phyloP scores from a whole-genome alignment of 2,113 vertebrate genomes.

The Struthidea cinerea region DNA sequence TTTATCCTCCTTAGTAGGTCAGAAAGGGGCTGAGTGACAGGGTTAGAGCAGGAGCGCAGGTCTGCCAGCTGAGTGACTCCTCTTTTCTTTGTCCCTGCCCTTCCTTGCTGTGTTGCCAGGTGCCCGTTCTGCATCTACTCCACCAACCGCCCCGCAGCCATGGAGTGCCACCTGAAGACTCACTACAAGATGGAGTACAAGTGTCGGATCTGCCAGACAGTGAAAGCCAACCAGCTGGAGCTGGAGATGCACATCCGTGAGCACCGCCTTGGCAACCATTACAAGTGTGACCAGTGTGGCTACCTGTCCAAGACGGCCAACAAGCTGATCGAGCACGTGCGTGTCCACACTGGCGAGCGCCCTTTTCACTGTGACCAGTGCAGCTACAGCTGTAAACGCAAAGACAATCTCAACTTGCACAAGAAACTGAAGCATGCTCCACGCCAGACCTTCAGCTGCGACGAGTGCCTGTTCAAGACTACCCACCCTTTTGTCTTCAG shows the following conservation, averaged over 20 bases:
- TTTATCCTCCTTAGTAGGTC: background rate
- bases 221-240: slow-evolving; percentile 94
- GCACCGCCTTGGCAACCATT: slow-evolving; percentile 98
- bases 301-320: slow-evolving; percentile 99
- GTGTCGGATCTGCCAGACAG: slow-evolving; percentile 98
- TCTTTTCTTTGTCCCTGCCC: slow-evolving; percentile 28
- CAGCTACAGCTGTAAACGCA: slow-evolving; percentile 99
- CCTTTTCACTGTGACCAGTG: slow-evolving; percentile 99
- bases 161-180: slow-evolving; percentile 99
- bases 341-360: slow-evolving; percentile 98
- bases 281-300: slow-evolving; percentile 98
- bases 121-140: slow-evolving; percentile 99
- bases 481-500: slow-evolving; percentile 98
- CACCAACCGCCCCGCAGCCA: slow-evolving; percentile 95
- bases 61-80: background rate
- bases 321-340: slow-evolving; percentile 98
- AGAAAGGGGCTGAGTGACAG: slow-evolving; percentile 1
- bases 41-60: background rate
- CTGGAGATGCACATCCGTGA: slow-evolving; percentile 96
- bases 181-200: slow-evolving; percentile 99
- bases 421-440: slow-evolving; percentile 98
- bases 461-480: slow-evolving; percentile 96
- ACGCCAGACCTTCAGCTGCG: slow-evolving; percentile 93
- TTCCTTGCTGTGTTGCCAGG: slow-evolving; percentile 73
- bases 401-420: slow-evolving; percentile 99